Evolutionary conservation across 1,140 invertebrate species (phyloP).

Genomic region (Drosophila arizonae): DNA sequence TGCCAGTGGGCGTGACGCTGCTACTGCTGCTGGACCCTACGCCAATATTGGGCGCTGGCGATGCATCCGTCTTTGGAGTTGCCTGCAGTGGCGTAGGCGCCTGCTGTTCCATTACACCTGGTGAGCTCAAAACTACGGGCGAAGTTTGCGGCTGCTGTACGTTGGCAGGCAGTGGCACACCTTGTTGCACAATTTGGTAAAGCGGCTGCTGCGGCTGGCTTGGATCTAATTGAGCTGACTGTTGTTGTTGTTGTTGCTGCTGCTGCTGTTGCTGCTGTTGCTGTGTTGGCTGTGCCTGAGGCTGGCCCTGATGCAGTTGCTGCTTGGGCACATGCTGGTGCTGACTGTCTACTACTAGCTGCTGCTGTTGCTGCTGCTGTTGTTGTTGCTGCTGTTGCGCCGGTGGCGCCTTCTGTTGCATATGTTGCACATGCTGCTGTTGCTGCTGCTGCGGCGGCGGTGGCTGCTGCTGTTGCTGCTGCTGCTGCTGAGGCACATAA

Average conservation of each 20-base stretch:
- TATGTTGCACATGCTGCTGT: conserved; percentile 57
- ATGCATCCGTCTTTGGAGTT: conserved; percentile 59
- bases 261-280: conserved; percentile 40
- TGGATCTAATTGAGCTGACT: conserved; percentile 48
- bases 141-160: conserved; percentile 78
- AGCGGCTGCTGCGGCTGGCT: conserved; percentile 54
- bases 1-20: conserved; percentile 66
- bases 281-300: conserved; percentile 49
- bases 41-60: conserved; percentile 42
- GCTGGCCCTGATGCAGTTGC: conserved; percentile 64
- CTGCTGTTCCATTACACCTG: conserved; percentile 62
- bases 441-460: conserved; percentile 79
- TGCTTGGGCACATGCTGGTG: conserved; percentile 75
- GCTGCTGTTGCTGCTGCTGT: conserved; percentile 42
- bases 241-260: conserved; percentile 45
- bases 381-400: conserved; percentile 67
- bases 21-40: conserved; percentile 43
- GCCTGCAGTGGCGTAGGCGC: conserved; percentile 49
- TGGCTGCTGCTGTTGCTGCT: conserved; percentile 79
- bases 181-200: conserved; percentile 52
- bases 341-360: conserved; percentile 54
- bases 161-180: conserved; percentile 28
- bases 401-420: conserved; percentile 83
- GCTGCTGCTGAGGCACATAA: conserved; percentile 76
- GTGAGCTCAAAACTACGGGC: conserved; percentile 59